Base-by-base conservation (phyloP, 2,888 invertebrate genomes). In the Trichopoda pennipes region DNA sequence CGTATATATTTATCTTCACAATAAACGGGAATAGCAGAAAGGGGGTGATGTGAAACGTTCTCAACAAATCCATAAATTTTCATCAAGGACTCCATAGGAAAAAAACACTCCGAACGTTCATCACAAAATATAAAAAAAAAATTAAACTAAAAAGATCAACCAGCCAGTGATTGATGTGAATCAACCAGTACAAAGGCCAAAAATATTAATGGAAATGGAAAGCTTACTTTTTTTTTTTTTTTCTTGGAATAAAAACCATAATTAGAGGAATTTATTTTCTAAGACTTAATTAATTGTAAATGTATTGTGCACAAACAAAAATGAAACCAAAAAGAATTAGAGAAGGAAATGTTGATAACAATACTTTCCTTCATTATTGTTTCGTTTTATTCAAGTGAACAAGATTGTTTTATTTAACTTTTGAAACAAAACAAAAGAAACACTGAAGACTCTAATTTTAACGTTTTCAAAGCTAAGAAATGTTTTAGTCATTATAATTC, bases 221-320 rank as follows among this genome's bases (percentile, higher is more conserved):
- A 49, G 12, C 4, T 6, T 28, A 28, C 1, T 6, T 4, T 3
- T 28, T 6, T 28, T 28, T 28, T 28, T 28, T 28, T 28, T n/a
- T n/a, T n/a, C n/a, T n/a, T n/a, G n/a, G n/a, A 28, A 28, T 28
- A 28, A 28, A 28, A 58, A 23, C 1, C 21, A 19, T 35, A 72
- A 42, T 21, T 49, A 64, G 21, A 28, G 63, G 49, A 63, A 49
- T 69, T 49, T 32, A 70, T 63, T 60, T 70, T 61, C 10, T 28
- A 63, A 49, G 49, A 49, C n/a, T 63, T 44, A 35, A 6, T 12
- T 47, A 23, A 56, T 14, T 70, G 70, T 51, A 66, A 72, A 78
- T 64, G 77, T 64, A 63, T 78, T 72, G 70, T 58, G 58, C 64
- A 66, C 21, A 66, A 28, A 78, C 51, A 60, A 28, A 78, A 58